Conservation (phyloP, 2,113 vertebrate species). For the Artemisiospiza belli region DNA sequence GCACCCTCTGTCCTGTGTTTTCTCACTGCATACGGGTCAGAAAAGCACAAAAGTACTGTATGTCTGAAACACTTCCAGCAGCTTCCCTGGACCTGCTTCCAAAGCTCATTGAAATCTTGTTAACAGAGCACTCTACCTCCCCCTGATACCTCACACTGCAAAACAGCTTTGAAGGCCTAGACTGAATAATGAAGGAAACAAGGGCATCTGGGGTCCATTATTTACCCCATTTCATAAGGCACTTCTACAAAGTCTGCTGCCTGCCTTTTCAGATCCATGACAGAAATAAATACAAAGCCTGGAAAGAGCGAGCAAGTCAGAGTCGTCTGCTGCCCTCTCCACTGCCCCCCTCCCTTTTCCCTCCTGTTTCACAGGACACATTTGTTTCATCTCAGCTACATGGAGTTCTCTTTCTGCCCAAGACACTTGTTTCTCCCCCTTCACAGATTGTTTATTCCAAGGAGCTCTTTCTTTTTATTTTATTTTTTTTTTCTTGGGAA, state of each 20-base stretch:
- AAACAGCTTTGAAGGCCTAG: constrained; percentile 61
- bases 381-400: constrained; percentile 44
- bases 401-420: background rate
- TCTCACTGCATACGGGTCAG: constrained; percentile 28
- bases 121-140: constrained; percentile 62
- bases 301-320: constrained; percentile 48
- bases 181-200: constrained; percentile 66
- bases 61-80: constrained; percentile 59
- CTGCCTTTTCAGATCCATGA: constrained; percentile 65
- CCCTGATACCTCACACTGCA: constrained; percentile 61
- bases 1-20: background rate
- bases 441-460: background rate
- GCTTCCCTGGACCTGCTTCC: constrained; percentile 62
- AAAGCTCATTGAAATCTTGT: constrained; percentile 67
- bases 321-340: constrained; percentile 51
- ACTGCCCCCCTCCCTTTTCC: constrained; percentile 34
- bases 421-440: constrained; percentile 23
- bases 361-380: constrained; percentile 46
- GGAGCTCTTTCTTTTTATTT: background rate
- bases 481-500: background rate
- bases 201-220: constrained; percentile 66
- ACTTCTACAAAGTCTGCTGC: constrained; percentile 59
- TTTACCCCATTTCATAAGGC: constrained; percentile 62
- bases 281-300: constrained; percentile 68
- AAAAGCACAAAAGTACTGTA: constrained; percentile 40